These are phyloP conservation scores for Brachylomia viminalis DNA, from an alignment of 2,888 invertebrate species.

Conservation along the genomic window DNA sequence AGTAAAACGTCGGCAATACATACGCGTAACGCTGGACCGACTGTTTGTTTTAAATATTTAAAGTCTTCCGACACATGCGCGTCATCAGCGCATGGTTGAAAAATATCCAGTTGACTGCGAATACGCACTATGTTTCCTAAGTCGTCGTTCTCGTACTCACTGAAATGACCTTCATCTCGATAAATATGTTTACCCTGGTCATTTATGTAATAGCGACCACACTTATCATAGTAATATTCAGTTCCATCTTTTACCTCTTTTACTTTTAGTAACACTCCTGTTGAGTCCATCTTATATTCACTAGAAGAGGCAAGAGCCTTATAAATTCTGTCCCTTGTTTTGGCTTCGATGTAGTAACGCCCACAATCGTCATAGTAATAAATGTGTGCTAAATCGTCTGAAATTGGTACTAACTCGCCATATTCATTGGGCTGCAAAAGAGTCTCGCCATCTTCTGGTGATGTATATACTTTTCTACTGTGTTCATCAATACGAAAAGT, in stretches of 20 bases:
- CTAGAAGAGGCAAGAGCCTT: slow-evolving; percentile 84
- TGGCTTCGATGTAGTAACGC: slow-evolving; percentile 81
- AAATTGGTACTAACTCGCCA: slow-evolving; percentile 80
- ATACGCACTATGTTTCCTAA: slow-evolving; percentile 87
- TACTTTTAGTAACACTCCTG: slow-evolving; percentile 82
- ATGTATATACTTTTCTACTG: slow-evolving; percentile 84
- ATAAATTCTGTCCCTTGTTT: slow-evolving; percentile 82
- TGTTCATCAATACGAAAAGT: slow-evolving; percentile 83
- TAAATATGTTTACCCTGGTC: slow-evolving; percentile 85
- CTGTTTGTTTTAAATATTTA: slow-evolving; percentile 82
- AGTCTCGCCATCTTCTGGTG: slow-evolving; percentile 76
- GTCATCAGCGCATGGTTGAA: slow-evolving; percentile 83
- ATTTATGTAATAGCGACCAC: slow-evolving; percentile 85
- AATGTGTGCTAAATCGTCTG: slow-evolving; percentile 81
- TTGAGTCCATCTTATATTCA: slow-evolving; percentile 86
- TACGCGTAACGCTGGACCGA: slow-evolving; percentile 83
- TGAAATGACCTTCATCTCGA: slow-evolving; percentile 80
- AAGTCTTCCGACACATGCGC: slow-evolving; percentile 85
- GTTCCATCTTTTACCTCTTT: slow-evolving; percentile 83
- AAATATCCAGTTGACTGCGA: slow-evolving; percentile 81
- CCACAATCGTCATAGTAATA: slow-evolving; percentile 88
- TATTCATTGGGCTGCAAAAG: slow-evolving; percentile 84
- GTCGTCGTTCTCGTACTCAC: slow-evolving; percentile 88
- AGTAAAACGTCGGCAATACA: slow-evolving; percentile 85
- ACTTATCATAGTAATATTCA: slow-evolving; percentile 85